Evolutionary conservation across 1,140 invertebrate species (phyloP).

Genomic region (Bombus soroeensis): DNA sequence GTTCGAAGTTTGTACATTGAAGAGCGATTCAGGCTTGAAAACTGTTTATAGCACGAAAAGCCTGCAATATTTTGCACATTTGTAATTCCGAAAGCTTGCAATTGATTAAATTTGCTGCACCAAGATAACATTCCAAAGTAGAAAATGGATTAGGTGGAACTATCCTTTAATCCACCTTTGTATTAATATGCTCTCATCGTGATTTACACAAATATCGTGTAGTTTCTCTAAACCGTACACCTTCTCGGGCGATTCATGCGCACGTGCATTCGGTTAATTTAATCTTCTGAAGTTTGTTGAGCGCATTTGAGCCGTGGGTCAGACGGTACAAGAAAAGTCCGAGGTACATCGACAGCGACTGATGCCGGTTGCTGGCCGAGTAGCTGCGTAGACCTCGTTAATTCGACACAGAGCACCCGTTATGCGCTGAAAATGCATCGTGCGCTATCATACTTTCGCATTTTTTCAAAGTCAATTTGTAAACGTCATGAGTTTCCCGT

Average conservation of each 20-base stretch:
- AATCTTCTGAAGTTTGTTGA: not conserved
- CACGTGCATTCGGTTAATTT: not conserved
- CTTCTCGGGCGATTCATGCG: not conserved
- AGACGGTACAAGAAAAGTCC: not conserved
- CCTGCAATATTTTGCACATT: not conserved
- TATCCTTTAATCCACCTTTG: not conserved
- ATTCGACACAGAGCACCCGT: conserved; percentile 62
- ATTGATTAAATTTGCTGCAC: too few relatives aligned
- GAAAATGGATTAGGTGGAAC: not conserved
- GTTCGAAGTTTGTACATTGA: not conserved
- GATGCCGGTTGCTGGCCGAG: conserved; percentile 30
- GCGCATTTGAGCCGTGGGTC: conserved; percentile 6
- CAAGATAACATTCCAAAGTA: not conserved
- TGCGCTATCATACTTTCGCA: conserved; percentile 51
- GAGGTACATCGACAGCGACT: not conserved
- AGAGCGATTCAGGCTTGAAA: too few relatives aligned
- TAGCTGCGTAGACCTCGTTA: conserved; percentile 61
- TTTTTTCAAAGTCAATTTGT: conserved; percentile 12
- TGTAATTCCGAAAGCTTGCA: not conserved
- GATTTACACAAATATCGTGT: not conserved
- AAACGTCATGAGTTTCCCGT: conserved; percentile 18
- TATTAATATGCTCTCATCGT: not conserved
- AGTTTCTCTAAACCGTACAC: not conserved
- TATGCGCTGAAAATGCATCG: conserved; percentile 52
- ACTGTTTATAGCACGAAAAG: too few relatives aligned